phyloP scores from a whole-genome alignment of 2,797 vertebrate genomes.

The Bryconaethiops microstoma region DNA sequence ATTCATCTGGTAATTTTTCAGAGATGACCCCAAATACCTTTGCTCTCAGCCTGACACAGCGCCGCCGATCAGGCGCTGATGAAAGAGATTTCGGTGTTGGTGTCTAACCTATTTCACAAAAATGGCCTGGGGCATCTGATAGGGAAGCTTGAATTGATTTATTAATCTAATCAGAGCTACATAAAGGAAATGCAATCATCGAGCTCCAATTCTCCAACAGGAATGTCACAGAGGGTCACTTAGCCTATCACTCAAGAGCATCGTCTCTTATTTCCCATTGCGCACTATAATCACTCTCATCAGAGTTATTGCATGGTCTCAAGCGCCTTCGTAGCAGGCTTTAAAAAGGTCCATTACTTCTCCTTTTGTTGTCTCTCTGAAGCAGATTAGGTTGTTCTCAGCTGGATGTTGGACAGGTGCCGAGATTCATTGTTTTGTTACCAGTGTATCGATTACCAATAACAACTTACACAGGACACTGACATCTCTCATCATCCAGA shows the following conservation, averaged over 20 bases:
- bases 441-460: constrained; percentile 56
- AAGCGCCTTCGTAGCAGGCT: constrained; percentile 62
- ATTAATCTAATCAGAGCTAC: constrained; percentile 78
- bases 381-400: constrained; percentile 34
- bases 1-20: constrained; percentile 30
- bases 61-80: constrained; percentile 54
- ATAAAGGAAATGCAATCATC: constrained; percentile 72
- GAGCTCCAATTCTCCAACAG: constrained; percentile 65
- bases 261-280: constrained; percentile 72
- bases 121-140: constrained; percentile 69
- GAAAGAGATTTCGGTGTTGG: constrained; percentile 67
- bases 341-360: constrained; percentile 50
- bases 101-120: constrained; percentile 74
- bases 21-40: constrained; percentile 40
- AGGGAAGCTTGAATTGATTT: constrained; percentile 74
- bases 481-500: constrained; percentile 22
- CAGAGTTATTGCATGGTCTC: constrained; percentile 67
- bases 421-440: constrained; percentile 43
- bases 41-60: constrained; percentile 46
- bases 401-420: constrained; percentile 41
- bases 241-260: constrained; percentile 71
- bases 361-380: constrained; percentile 30
- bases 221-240: constrained; percentile 74
- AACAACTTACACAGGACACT: constrained; percentile 30
- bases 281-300: constrained; percentile 74